phyloP scores from a whole-genome alignment of 2,113 vertebrate species.

The Poeciliopsis prolifica region DNA sequence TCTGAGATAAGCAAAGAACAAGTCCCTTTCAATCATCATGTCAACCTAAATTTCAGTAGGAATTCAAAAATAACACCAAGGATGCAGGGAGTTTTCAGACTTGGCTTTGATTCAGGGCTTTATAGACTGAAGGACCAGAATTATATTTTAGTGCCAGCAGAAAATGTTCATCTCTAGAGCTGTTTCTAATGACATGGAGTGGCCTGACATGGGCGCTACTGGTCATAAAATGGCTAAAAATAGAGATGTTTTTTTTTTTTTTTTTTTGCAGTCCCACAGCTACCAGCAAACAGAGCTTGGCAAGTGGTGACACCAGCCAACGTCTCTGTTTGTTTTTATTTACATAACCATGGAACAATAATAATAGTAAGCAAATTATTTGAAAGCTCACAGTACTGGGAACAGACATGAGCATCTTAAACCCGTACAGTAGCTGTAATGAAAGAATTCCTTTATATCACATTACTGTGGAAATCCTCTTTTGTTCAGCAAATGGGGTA shows the following conservation, averaged over 20 bases:
- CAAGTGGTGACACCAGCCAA: constrained; percentile 52
- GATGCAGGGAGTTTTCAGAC: constrained; percentile 52
- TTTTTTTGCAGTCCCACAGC: constrained; percentile 63
- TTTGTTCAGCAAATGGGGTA: not conserved
- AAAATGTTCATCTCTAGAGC: constrained; percentile 60
- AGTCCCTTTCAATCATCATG: constrained; percentile 60
- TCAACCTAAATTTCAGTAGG: constrained; percentile 52
- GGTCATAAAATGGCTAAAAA: constrained; percentile 56
- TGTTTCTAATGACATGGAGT: constrained; percentile 63
- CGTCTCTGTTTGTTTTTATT: constrained; percentile 26
- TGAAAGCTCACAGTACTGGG: constrained; percentile 8
- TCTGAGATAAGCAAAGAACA: constrained; percentile 54
- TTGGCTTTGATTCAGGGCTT: constrained; percentile 55
- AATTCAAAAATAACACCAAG: constrained; percentile 58
- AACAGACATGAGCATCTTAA: not conserved
- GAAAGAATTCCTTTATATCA: not conserved
- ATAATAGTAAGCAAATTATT: not conserved
- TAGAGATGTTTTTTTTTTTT: constrained; percentile 70
- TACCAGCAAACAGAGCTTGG: constrained; percentile 40
- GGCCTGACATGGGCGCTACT: constrained; percentile 48
- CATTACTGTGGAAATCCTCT: not conserved
- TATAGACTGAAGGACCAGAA: constrained; percentile 49
- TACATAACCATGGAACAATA: constrained; percentile 31
- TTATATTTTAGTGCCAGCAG: constrained; percentile 47
- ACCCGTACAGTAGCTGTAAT: not conserved